phyloP scores from a whole-genome alignment of 1,140 invertebrate genomes.

The Tetragnatha versicolor region DNA sequence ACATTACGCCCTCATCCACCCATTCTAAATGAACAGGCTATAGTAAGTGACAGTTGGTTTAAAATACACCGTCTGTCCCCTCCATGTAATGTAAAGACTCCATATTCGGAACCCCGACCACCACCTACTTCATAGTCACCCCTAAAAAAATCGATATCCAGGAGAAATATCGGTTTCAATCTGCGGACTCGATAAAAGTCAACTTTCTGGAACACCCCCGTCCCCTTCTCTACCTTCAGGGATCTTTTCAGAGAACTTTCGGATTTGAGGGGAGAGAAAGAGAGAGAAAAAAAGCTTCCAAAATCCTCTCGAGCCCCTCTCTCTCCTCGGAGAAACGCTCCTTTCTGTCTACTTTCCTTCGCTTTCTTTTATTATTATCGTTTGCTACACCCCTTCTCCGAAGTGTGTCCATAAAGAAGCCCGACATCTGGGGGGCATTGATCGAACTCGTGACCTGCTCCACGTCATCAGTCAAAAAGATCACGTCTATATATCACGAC shows the following conservation, averaged over 20 bases:
- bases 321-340: neutral
- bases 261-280: neutral
- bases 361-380: neutral
- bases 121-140: too few relatives aligned
- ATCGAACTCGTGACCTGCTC: conserved; percentile 16
- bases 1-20: too few relatives aligned
- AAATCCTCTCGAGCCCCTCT: neutral
- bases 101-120: too few relatives aligned
- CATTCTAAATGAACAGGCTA: too few relatives aligned
- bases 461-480: conserved; percentile 35
- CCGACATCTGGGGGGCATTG: conserved; percentile 41
- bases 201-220: conserved; percentile 11
- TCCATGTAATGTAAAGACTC: too few relatives aligned
- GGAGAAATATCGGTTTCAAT: neutral
- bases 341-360: neutral
- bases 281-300: neutral
- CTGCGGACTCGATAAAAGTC: conserved; percentile 5
- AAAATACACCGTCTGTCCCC: too few relatives aligned
- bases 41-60: too few relatives aligned
- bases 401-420: conserved; percentile 41
- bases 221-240: too few relatives aligned
- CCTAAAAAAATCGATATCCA: too few relatives aligned
- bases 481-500: conserved; percentile 39
- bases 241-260: neutral
- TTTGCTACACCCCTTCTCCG: neutral